Base-by-base conservation (phyloP, 2,888 invertebrate species). In the Homarus gammarus region DNA sequence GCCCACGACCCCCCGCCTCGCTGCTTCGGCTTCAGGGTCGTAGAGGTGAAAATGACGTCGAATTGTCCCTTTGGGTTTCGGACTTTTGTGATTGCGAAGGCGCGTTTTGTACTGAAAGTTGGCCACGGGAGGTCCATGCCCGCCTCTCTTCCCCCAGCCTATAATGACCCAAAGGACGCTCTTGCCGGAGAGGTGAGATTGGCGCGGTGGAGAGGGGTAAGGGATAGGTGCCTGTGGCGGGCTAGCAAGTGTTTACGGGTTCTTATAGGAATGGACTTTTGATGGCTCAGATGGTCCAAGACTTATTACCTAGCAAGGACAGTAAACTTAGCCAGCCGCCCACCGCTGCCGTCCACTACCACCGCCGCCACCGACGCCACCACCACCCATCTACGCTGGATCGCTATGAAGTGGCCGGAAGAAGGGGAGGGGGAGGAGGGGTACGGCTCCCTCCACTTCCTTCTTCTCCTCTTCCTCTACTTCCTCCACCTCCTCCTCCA, bases 201-300 rank as follows among this genome's bases (percentile, higher is more conserved):
- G n/a, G 51, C 40, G 15, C 12, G 33, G 51, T 49, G 10, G 49
- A 40, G 5, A 22, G n/a, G n/a, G 38, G 51, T 44, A 27, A 33
- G 75, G 84, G 64, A 61, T 75, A 44, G 73, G 84, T 38, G 44
- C 10, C 27, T 78, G 1, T 27, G 64, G 82, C 84, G 22, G 36
- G 15, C 73, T 1, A 68, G 51, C 68, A 61, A 64, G 77, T 83
- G 88, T 88, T 88, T 88, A 83, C 83, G 44, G 77, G 82, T 83
- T 84, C 84, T 88, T 88, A 70, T 79, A 77, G 88, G 77, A 84
- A 88, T 88, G 88, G 83, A 88, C 68, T 88, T 84, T 88, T 88
- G 88, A 88, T 83, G 75, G 83, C 83, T 88, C 83, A 84, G 88
- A 88, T 88, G 84, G 64, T 78, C 44, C 83, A 33, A 88, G 88